Percentiles rank a stretch among this genome's conserved stretches.
These are phyloP conservation scores for Reticulitermes speratus DNA, from an alignment of 1,140 invertebrate genomes.

Conservation along the genomic window DNA sequence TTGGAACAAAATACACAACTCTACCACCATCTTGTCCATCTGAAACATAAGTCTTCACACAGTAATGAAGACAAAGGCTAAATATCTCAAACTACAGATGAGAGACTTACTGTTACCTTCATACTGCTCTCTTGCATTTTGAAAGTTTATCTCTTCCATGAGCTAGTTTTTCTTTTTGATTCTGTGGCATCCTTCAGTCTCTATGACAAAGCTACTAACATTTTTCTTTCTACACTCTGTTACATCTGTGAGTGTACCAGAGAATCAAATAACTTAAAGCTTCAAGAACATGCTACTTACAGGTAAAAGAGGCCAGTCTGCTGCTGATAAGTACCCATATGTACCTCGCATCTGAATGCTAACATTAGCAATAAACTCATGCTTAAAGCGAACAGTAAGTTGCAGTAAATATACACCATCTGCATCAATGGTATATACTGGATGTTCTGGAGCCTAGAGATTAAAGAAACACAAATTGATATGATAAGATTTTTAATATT, in stretches of 20 bases:
- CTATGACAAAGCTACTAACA: not conserved
- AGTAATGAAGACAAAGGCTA: not conserved
- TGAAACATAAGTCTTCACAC: not conserved
- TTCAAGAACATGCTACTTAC: conserved; percentile 42
- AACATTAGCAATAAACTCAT: conserved; percentile 42
- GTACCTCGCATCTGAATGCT: conserved; percentile 50
- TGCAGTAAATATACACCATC: conserved; percentile 34
- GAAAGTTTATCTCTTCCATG: too few species aligned
- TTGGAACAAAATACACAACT: not conserved
- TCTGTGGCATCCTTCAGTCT: not conserved
- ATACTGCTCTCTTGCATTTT: too few species aligned
- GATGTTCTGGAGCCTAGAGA: conserved; percentile 3
- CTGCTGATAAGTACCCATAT: conserved; percentile 56
- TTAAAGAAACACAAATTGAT: conserved; percentile 7
- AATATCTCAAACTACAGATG: not conserved
- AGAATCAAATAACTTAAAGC: not conserved
- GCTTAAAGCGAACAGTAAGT: not conserved
- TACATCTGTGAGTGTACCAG: not conserved
- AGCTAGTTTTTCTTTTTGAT: not conserved
- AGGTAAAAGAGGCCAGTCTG: conserved; percentile 55
- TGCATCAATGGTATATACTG: conserved; percentile 29
- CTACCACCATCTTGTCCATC: not conserved
- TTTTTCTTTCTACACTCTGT: not conserved
- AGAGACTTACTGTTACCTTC: too few species aligned
- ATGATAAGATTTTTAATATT: too few species aligned